Conservation (phyloP, 35 echinoderm and acorn worm species). For the Eucidaris tribuloides region DNA sequence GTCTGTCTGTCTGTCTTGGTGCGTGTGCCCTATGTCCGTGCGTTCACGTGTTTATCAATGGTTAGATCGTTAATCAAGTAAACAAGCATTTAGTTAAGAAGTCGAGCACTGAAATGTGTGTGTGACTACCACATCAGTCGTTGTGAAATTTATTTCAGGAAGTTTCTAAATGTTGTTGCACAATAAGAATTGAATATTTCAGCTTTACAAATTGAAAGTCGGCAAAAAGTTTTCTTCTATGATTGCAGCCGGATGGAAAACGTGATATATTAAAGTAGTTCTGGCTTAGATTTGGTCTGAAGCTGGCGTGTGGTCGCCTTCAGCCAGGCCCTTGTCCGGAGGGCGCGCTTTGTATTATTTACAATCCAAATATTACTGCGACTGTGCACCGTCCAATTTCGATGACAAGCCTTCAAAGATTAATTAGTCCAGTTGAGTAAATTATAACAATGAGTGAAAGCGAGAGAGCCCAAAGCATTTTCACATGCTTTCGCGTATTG, state of each 20-base stretch:
- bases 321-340: neutral
- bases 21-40: too few species aligned
- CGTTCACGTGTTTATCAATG: too few species aligned
- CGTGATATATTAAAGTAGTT: neutral
- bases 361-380: slow-evolving; percentile 9
- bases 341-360: slow-evolving; percentile 18
- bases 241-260: slow-evolving; percentile 15
- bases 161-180: too few species aligned
- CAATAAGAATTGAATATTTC: too few species aligned
- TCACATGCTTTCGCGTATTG: neutral
- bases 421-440: slow-evolving; percentile 37
- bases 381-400: neutral
- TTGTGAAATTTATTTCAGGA: too few species aligned
- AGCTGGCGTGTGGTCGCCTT: slow-evolving; percentile 1
- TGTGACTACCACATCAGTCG: too few species aligned
- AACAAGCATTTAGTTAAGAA: too few species aligned
- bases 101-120: too few species aligned
- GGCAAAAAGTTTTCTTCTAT: too few species aligned
- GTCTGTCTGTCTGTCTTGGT: too few species aligned
- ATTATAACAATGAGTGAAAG: slow-evolving; percentile 4
- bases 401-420: slow-evolving; percentile 13
- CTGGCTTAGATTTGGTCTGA: neutral
- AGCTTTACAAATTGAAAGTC: too few species aligned
- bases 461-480: neutral
- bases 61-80: too few species aligned